Evolutionary conservation across 2,888 invertebrate genomes (phyloP).

Genomic region (Spilosoma lubricipeda): DNA sequence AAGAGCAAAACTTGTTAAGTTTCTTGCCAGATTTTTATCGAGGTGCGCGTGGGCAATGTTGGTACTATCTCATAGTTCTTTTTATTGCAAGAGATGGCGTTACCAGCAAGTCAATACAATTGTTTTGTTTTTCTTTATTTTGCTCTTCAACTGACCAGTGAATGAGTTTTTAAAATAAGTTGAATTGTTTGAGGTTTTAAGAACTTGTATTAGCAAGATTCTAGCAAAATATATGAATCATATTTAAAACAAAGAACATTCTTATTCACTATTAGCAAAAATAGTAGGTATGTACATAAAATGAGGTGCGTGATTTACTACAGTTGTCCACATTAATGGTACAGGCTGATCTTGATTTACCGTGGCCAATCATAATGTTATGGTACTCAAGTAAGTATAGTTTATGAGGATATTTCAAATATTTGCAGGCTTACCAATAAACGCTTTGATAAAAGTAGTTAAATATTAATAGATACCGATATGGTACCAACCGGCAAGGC

Average conservation of each 20-base stretch:
- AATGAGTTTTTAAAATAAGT: background rate
- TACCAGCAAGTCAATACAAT: conserved; percentile 4
- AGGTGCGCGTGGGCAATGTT: conserved; percentile 33
- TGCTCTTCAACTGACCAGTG: background rate
- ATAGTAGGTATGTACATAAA: background rate
- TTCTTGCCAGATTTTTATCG: background rate
- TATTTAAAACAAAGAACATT: conserved; percentile 12
- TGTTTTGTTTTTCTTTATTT: background rate
- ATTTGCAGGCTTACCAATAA: background rate
- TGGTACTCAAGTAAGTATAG: background rate
- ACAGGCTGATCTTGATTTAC: conserved; percentile 14
- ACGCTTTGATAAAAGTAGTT: background rate
- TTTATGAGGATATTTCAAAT: background rate
- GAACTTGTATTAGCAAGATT: conserved; percentile 13
- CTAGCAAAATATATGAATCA: conserved; percentile 7
- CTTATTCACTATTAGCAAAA: conserved; percentile 8
- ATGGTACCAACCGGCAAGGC: background rate
- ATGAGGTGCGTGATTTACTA: conserved; percentile 8
- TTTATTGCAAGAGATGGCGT: conserved; percentile 40
- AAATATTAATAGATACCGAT: conserved; percentile 16
- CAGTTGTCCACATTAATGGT: conserved; percentile 8
- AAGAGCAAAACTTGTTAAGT: conserved; percentile 6
- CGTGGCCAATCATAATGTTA: conserved; percentile 24
- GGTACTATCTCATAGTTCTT: background rate
- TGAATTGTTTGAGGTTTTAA: conserved; percentile 15